Conservation (phyloP, 2,113 vertebrate species). For the Phainopepla nitens region DNA sequence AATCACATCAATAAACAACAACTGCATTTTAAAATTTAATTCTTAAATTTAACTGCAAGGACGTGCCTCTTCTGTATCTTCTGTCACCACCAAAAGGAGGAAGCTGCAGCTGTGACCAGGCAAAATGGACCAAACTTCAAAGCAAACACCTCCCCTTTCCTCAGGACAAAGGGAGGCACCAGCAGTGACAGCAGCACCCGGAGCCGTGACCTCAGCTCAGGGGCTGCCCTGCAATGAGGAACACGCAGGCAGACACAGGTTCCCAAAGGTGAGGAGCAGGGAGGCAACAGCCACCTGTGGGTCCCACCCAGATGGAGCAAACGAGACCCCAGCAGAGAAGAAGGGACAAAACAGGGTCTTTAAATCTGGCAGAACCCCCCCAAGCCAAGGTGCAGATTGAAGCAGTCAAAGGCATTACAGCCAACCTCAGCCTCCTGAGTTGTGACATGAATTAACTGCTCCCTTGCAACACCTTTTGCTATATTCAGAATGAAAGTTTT, state of each 20-base stretch:
- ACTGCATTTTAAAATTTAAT: neutral
- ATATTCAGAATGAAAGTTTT: neutral
- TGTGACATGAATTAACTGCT: neutral
- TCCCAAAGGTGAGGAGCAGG: neutral
- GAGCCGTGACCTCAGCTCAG: neutral
- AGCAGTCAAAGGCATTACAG: neutral
- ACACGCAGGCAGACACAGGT: neutral
- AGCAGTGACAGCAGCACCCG: neutral
- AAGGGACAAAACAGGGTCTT: neutral
- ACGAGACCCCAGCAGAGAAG: neutral
- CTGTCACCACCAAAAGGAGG: neutral
- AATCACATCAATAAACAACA: neutral
- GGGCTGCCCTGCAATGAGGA: fast-evolving
- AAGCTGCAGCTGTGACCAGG: neutral
- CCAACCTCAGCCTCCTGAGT: neutral
- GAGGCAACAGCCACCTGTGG: neutral
- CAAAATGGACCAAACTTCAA: fast-evolving
- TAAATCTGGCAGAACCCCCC: neutral
- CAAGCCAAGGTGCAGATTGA: neutral
- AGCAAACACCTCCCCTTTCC: neutral
- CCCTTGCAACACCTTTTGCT: neutral
- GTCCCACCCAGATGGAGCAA: neutral
- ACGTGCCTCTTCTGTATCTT: neutral
- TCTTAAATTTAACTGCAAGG: neutral
- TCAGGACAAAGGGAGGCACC: neutral